These are phyloP conservation scores for Dendrophyllia cribrosa DNA, from an alignment of 64 coral and sea anemone genomes.

Conservation along the genomic window DNA sequence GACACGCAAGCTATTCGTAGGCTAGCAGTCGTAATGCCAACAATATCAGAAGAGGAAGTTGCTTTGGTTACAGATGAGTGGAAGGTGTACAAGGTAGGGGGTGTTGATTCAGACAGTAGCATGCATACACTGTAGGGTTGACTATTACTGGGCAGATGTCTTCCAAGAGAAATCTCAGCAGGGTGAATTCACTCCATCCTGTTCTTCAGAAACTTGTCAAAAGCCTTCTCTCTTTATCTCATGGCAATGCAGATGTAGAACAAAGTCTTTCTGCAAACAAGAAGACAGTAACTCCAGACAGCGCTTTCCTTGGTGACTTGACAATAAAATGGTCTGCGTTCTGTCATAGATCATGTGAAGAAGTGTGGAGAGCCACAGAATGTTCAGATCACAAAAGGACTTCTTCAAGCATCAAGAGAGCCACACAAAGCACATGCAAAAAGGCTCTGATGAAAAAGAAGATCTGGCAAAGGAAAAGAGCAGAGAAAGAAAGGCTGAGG, in stretches of 20 bases:
- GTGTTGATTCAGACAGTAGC: conserved; percentile 5
- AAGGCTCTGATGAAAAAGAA: conserved; percentile 51
- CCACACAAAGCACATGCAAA: conserved; percentile 41
- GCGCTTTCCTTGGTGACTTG: conserved; percentile 41
- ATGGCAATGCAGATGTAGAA: conserved; percentile 61
- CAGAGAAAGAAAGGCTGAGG: background rate
- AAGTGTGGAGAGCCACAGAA: conserved; percentile 44
- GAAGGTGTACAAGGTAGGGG: conserved; percentile 46
- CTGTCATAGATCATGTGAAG: conserved; percentile 73
- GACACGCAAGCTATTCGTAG: conserved; percentile 34
- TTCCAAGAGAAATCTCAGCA: conserved; percentile 53
- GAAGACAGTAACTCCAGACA: conserved; percentile 58
- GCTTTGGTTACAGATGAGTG: conserved; percentile 54
- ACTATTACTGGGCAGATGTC: conserved; percentile 59
- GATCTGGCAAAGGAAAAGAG: conserved; percentile 42
- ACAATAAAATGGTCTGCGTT: conserved; percentile 60
- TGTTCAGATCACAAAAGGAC: conserved; percentile 50
- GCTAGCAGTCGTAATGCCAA: conserved; percentile 40
- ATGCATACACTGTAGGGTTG: background rate
- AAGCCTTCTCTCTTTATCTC: too few relatives aligned
- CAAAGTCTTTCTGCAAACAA: conserved; percentile 60
- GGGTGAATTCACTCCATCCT: conserved; percentile 37
- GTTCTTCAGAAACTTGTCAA: conserved; percentile 56
- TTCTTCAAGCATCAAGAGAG: conserved; percentile 65
- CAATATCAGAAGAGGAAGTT: conserved; percentile 40